phyloP scores from a whole-genome alignment of 2,797 vertebrate species.

The Sphenopsis melanotis region DNA sequence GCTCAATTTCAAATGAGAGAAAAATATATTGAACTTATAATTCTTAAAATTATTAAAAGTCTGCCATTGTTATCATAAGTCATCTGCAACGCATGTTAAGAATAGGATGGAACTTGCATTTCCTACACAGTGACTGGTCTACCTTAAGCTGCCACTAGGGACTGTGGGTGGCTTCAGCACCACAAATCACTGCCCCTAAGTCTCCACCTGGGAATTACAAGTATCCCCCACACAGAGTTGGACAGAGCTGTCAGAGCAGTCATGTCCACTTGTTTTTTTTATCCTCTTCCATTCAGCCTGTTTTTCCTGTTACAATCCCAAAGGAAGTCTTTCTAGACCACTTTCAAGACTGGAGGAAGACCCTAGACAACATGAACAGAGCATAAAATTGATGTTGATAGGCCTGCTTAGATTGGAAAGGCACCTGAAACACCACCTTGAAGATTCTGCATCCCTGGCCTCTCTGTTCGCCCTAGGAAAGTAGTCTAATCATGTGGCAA shows the following conservation, averaged over 20 bases:
- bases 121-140: not conserved
- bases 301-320: not conserved
- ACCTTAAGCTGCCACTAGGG: not conserved
- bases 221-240: not conserved
- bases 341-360: not conserved
- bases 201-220: not conserved
- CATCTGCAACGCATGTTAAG: not conserved
- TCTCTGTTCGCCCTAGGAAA: not conserved
- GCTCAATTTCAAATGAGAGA: not conserved
- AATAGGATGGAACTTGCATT: not conserved
- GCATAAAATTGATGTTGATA: not conserved
- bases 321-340: not conserved
- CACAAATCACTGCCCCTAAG: not conserved
- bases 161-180: not conserved
- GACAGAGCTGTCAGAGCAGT: not conserved
- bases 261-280: accelerated
- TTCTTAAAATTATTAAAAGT: not conserved
- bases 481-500: not conserved
- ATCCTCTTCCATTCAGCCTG: not conserved
- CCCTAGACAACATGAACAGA: not conserved
- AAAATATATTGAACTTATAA: not conserved
- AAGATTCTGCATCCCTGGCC: not conserved
- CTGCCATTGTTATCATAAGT: not conserved
- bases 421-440: not conserved
- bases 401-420: not conserved